These are phyloP conservation scores for Drosophila carrolli DNA, from an alignment of 1,140 invertebrate species.

Conservation along the genomic window DNA sequence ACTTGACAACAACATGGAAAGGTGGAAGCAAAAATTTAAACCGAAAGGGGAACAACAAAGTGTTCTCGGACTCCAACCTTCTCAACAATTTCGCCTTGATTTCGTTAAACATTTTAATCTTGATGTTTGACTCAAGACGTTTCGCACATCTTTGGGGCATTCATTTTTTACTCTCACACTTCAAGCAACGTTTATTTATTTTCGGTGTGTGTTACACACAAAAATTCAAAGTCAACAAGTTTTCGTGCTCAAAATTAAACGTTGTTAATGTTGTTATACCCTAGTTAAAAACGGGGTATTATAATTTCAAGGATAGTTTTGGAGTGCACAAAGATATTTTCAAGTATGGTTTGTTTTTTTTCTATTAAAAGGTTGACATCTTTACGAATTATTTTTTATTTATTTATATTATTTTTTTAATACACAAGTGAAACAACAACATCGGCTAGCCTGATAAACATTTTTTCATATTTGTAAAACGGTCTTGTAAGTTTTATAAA, in stretches of 20 bases:
- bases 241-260: slow-evolving; percentile 69
- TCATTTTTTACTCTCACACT: slow-evolving; percentile 17
- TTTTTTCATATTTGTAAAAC: too few relatives aligned
- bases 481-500: too few relatives aligned
- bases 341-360: too few relatives aligned
- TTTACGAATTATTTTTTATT: too few relatives aligned
- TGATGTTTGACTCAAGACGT: slow-evolving; percentile 37
- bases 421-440: too few relatives aligned
- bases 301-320: slow-evolving; percentile 9
- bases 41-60: slow-evolving; percentile 21
- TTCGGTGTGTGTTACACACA: slow-evolving; percentile 28
- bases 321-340: neutral
- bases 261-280: slow-evolving; percentile 43
- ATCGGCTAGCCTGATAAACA: too few relatives aligned
- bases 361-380: neutral
- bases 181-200: slow-evolving; percentile 26
- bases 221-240: slow-evolving; percentile 74
- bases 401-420: too few relatives aligned
- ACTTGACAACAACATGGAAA: slow-evolving; percentile 57
- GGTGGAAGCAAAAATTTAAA: slow-evolving; percentile 34
- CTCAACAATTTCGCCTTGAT: slow-evolving; percentile 34
- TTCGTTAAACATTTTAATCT: slow-evolving; percentile 51
- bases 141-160: slow-evolving; percentile 35
- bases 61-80: slow-evolving; percentile 15
- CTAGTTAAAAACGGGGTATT: slow-evolving; percentile 1